These are phyloP conservation scores for Pseudotriccus pelzelni DNA, from an alignment of 2,797 vertebrate species.

Conservation along the genomic window DNA sequence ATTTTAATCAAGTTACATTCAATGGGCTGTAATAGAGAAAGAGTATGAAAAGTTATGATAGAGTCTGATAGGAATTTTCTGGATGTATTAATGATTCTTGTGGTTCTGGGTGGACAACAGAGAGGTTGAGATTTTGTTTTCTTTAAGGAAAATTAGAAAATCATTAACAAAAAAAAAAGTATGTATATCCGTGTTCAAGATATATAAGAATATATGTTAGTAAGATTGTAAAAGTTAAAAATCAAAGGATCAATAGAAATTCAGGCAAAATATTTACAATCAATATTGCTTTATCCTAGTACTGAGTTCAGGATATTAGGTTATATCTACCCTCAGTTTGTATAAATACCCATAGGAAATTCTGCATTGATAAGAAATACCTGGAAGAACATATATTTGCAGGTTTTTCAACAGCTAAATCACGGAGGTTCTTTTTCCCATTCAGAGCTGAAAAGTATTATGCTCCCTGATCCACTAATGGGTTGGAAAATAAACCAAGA, in stretches of 20 bases:
- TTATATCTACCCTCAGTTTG: not conserved
- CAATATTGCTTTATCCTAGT: not conserved
- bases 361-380: not conserved
- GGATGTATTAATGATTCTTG: not conserved
- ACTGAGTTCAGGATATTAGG: not conserved
- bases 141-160: not conserved
- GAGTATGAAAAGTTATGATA: not conserved
- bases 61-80: not conserved
- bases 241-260: not conserved
- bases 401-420: not conserved
- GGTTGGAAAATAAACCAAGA: not conserved
- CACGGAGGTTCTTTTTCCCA: not conserved
- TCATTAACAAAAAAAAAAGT: not conserved
- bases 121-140: not conserved
- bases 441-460: not conserved
- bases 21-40: not conserved
- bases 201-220: not conserved
- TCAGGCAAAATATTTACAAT: not conserved
- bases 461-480: not conserved
- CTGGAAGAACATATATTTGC: not conserved
- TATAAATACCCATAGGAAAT: not conserved
- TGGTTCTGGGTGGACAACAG: not conserved
- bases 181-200: fast-evolving
- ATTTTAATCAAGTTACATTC: not conserved
- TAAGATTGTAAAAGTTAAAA: not conserved